phyloP scores from a whole-genome alignment of 1,140 invertebrate genomes.

The Microvelia longipes region DNA sequence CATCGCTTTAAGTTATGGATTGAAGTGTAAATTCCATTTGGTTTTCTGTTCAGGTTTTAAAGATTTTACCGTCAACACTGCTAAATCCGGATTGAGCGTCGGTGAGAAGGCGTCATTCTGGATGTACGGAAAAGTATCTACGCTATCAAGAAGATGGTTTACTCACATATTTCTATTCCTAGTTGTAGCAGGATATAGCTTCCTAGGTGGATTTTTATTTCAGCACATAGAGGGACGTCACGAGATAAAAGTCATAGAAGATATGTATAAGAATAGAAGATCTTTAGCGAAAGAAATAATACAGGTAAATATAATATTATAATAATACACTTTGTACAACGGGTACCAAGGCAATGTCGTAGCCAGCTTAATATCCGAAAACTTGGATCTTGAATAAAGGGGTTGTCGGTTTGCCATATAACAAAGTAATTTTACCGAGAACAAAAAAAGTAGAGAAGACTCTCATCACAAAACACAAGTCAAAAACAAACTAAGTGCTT shows the following conservation, averaged over 20 bases:
- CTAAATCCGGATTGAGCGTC: constrained; percentile 58
- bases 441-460: too few species aligned
- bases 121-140: constrained; percentile 55
- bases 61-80: constrained; percentile 51
- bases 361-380: too few species aligned
- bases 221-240: constrained; percentile 48
- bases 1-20: too few species aligned
- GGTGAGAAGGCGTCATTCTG: constrained; percentile 67
- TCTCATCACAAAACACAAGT: too few species aligned
- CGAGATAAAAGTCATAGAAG: constrained; percentile 33
- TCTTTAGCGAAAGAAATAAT: constrained; percentile 6
- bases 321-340: too few species aligned
- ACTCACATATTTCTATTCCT: constrained; percentile 70
- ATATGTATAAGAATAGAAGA: constrained; percentile 5
- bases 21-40: too few species aligned
- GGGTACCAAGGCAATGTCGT: constrained; percentile 35
- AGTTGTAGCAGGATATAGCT: constrained; percentile 57
- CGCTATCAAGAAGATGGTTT: constrained; percentile 67
- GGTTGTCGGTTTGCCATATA: too few species aligned
- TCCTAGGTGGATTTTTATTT: constrained; percentile 62
- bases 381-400: too few species aligned
- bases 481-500: too few species aligned
- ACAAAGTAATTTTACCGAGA: too few species aligned
- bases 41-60: constrained; percentile 40
- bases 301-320: constrained; percentile 1